Conservation (phyloP, 2,113 vertebrate species). For the Podilymbus podiceps region DNA sequence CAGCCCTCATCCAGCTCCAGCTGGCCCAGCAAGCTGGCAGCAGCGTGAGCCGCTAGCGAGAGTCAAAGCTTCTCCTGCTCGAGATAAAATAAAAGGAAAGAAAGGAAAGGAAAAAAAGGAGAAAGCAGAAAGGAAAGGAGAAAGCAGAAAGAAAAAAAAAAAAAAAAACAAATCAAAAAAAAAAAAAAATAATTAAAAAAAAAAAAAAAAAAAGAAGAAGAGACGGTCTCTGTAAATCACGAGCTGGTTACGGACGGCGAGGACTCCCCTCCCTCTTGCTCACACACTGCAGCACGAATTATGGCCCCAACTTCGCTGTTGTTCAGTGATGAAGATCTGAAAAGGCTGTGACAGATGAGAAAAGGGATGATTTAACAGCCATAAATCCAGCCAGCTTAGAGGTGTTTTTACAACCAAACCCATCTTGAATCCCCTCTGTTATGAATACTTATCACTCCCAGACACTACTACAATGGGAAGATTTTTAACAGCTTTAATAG, state of each 20-base stretch:
- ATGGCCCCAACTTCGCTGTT: background rate
- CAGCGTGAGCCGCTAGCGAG: background rate
- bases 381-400: conserved; percentile 54
- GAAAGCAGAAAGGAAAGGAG: too few relatives aligned
- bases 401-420: conserved; percentile 51
- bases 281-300: background rate
- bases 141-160: too few relatives aligned
- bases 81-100: fast-evolving
- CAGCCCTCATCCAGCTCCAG: background rate
- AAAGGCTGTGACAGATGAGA: conserved; percentile 21
- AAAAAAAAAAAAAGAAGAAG: background rate
- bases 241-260: background rate
- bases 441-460: conserved; percentile 42
- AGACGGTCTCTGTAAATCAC: background rate
- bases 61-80: background rate
- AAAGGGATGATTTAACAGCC: conserved; percentile 37
- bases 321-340: conserved; percentile 6
- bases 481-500: conserved; percentile 25
- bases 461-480: background rate
- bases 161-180: too few relatives aligned
- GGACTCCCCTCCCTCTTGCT: conserved; percentile 24
- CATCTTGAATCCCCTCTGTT: conserved; percentile 36
- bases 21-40: background rate
- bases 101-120: too few relatives aligned
- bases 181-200: too few relatives aligned